Evolutionary conservation across 2,113 vertebrate species (phyloP), one percentile per base, ranked within the genome.

Genomic region (Cebus imitator): DNA sequence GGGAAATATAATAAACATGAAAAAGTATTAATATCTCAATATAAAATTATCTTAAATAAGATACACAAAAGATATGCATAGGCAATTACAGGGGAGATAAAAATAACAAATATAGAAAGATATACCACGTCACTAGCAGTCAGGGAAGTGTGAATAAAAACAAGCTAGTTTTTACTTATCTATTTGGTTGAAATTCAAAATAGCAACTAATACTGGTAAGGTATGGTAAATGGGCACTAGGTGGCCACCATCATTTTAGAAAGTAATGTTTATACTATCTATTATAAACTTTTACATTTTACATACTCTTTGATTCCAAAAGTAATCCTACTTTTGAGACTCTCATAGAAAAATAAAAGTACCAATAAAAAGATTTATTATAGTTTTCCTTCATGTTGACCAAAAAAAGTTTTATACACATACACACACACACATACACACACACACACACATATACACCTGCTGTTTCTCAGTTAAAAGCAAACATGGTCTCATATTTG

Each of bases 401-500:
- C 6, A 70, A n/a, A 76, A 32, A 55, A 13, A 68, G 11, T 45
- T 78, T 35, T 35, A 64, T n/a, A 87, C 20, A 73, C 35, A 35
- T 23, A 58, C 58, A 57, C 18, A 21, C 55, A 57, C 55, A 57
- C 55, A 80, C 52, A 92, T 14, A 81, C 17, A 35, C 48, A 50
- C 48, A 50, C 48, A 50, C 48, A 50, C 48, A 50, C 48, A 50
- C 12, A 50, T 2, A 82, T 5, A 23, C 6, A 35, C 57, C 83
- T 94, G 18, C 81, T 80, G 45, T 58, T 93, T 96, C 72, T 76
- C 61, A 93, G 68, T 84, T 52, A 66, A 94, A 93, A 23, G 40
- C 32, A 37, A 93, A 43, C 61, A 66, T 20, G 23, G 81, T 25
- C 80, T 90, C 25, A 4, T 35, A 82, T 57, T 37, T 50, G 20